Base-by-base conservation (phyloP, 1,140 invertebrate genomes). In the Oryzaephilus surinamensis region DNA sequence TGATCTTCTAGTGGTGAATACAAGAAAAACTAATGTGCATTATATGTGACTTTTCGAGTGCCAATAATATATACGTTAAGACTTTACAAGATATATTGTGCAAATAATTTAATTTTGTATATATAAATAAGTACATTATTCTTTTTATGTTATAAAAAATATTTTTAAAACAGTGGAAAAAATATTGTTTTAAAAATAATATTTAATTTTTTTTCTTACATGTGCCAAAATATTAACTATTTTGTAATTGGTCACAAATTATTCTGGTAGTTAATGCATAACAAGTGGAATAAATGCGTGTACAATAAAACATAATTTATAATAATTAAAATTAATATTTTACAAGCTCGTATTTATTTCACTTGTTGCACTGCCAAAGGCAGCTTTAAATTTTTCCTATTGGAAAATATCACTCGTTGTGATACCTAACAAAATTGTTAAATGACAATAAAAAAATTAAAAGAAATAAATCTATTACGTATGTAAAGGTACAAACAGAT, bases 211-310 rank as follows among this genome's bases (percentile, higher is more conserved):
- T n/a, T n/a, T n/a, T 26, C 14, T 43, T 37, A 17, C 31, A 45
- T 45, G 49, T 51, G 49, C 49, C 49, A 51, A 51, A 51, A 48
- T 41, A 32, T 28, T 32, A n/a, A n/a, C n/a, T n/a, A n/a, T n/a
- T n/a, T n/a, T n/a, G n/a, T 18, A 12, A 10, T 30, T 29, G 21
- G 23, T 19, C 23, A 6, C 2, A 14, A 29, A 20, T 38, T 2
- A 7, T 26, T 13, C 23, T 26, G 4, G 5, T 26, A n/a, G 6
- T 38, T n/a, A 19, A 30, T 14, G 17, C 14, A 12, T 19, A 16
- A 30, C 31, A 11, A 18, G 15, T 29, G 4, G 11, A 10, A 26
- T 11, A 10, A n/a, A n/a, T n/a, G n/a, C n/a, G n/a, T n/a, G 10
- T 15, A 38, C 24, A 32, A 41, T 32, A 37, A 26, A 37, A 37